A percentile compares a stretch with the other conserved stretches of the same genome.
phyloP scores from a whole-genome alignment of 2,888 invertebrate genomes.

The Tachina grossa region DNA sequence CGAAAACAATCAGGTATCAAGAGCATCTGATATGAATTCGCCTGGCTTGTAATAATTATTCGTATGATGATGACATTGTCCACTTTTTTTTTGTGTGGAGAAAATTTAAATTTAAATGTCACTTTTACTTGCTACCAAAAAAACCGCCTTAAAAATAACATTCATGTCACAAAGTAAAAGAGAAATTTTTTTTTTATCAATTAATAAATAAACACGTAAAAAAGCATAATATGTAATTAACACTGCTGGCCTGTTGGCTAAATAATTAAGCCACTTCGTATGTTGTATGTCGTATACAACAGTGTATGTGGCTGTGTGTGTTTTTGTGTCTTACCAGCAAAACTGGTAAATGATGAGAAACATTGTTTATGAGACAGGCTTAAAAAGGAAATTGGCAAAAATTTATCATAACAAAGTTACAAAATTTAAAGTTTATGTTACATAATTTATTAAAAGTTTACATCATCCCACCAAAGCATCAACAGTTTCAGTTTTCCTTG shows the following conservation, averaged over 20 bases:
- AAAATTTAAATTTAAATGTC: not conserved
- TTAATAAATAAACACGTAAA: constrained; percentile 30
- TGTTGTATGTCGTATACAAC: not conserved
- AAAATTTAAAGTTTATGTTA: constrained; percentile 17
- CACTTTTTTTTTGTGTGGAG: not conserved
- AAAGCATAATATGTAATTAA: constrained; percentile 21
- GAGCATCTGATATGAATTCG: too few species aligned
- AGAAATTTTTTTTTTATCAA: constrained; percentile 35
- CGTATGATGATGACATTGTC: constrained; percentile 14
- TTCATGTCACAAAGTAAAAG: constrained; percentile 34
- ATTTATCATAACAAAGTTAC: constrained; percentile 21
- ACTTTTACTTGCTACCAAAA: constrained; percentile 7
- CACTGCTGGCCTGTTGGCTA: constrained; percentile 14
- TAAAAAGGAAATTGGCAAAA: constrained; percentile 30
- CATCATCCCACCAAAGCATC: constrained; percentile 8
- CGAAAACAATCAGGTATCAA: too few species aligned
- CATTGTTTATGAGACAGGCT: constrained; percentile 18
- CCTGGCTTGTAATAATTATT: too few species aligned
- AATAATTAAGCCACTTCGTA: not conserved
- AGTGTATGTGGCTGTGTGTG: not conserved
- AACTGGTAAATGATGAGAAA: constrained; percentile 25
- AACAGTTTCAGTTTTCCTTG: not conserved
- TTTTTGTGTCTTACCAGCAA: not conserved
- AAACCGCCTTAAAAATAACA: constrained; percentile 20
- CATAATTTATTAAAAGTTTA: constrained; percentile 42